Evolutionary conservation across 1,140 invertebrate genomes (phyloP).

Genomic region (Drosophila punjabiensis): DNA sequence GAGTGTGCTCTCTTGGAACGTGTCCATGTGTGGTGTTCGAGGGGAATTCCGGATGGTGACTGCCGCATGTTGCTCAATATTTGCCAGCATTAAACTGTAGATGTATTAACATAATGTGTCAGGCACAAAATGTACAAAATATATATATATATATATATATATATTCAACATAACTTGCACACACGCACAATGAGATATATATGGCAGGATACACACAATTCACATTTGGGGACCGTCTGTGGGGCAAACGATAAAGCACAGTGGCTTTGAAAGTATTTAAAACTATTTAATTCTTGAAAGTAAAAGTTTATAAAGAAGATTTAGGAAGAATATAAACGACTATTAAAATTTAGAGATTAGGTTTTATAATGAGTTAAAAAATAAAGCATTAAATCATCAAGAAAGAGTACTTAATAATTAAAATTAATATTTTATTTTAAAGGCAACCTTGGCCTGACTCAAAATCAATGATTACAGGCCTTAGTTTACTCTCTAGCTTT

Average conservation of each 20-base stretch:
- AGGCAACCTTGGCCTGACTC: no score
- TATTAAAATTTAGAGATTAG: no score
- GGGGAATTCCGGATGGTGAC: conserved; percentile 33
- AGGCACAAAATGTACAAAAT: conserved; percentile 53
- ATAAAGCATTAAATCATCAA: not conserved
- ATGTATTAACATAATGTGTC: conserved; percentile 79
- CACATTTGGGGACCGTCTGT: conserved; percentile 5
- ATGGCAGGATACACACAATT: conserved; percentile 28
- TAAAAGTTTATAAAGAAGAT: not conserved
- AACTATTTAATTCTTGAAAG: not conserved
- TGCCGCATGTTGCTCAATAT: conserved; percentile 68
- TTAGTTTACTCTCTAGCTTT: no score
- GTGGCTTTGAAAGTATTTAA: conserved; percentile 24
- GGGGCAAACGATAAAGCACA: conserved; percentile 43
- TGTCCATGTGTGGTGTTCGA: conserved; percentile 19
- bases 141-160: not conserved
- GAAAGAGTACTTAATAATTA: no score
- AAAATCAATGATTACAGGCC: not conserved
- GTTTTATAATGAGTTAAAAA: not conserved
- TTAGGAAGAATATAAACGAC: not conserved
- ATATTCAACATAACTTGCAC: conserved; percentile 12
- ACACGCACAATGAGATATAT: conserved; percentile 23
- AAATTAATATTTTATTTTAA: no score
- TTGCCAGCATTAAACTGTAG: conserved; percentile 72
- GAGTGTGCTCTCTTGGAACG: conserved; percentile 7